Conservation (phyloP, 2,888 invertebrate species). For the Tigriopus californicus region DNA sequence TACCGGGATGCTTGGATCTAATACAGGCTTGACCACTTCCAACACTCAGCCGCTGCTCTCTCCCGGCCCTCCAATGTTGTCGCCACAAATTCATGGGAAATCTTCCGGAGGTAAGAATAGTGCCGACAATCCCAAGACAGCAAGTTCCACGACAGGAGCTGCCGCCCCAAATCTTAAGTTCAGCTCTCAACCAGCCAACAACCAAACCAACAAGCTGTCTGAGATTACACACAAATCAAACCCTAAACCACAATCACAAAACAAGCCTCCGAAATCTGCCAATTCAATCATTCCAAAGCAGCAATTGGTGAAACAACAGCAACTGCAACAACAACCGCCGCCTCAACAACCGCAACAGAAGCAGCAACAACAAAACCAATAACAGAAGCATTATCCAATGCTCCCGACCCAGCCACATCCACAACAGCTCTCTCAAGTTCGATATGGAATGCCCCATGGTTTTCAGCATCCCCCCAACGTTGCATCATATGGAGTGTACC, state of each 20-base stretch:
- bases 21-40: constrained; percentile 7
- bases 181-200: no score
- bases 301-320: no score
- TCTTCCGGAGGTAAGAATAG: no score
- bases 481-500: not conserved
- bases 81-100: constrained; percentile 1
- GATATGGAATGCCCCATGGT: not conserved
- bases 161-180: not conserved
- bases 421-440: not conserved
- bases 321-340: no score
- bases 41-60: constrained; percentile 11
- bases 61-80: constrained; percentile 12
- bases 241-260: no score
- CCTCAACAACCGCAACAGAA: not conserved
- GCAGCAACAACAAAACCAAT: not conserved
- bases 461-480: not conserved
- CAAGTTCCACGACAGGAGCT: not conserved
- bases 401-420: not conserved
- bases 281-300: no score
- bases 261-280: no score
- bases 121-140: no score
- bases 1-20: not conserved
- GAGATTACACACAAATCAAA: no score
- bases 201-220: no score
- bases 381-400: not conserved